These are phyloP conservation scores for Percopsis omiscomaycus DNA, from an alignment of 2,797 vertebrate species.

Conservation along the genomic window DNA sequence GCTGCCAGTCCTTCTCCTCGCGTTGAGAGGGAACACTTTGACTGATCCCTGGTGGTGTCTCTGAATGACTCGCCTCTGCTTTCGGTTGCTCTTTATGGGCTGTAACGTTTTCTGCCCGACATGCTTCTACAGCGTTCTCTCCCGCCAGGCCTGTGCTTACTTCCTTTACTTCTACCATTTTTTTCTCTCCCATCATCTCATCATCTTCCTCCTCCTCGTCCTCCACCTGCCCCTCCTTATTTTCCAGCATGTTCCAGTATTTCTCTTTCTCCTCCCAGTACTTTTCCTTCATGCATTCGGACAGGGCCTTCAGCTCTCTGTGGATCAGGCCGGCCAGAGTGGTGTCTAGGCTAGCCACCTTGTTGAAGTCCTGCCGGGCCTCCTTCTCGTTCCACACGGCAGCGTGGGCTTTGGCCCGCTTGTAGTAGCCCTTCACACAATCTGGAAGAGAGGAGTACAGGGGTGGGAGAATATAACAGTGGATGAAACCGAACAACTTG, in stretches of 20 bases:
- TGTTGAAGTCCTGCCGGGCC: constrained; percentile 88
- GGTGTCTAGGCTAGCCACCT: constrained; percentile 84
- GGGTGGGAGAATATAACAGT: neutral
- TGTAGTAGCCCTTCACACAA: constrained; percentile 95
- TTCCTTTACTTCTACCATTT: constrained; percentile 18
- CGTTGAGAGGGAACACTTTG: constrained; percentile 14
- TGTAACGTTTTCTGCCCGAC: neutral
- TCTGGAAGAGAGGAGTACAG: constrained; percentile 69
- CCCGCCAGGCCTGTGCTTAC: neutral
- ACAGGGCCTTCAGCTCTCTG: constrained; percentile 81
- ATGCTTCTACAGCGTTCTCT: constrained; percentile 15
- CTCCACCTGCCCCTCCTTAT: constrained; percentile 23
- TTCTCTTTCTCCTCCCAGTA: constrained; percentile 83
- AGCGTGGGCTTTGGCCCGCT: constrained; percentile 91
- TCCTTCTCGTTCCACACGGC: constrained; percentile 92
- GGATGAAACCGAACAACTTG: neutral
- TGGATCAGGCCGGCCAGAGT: constrained; percentile 79
- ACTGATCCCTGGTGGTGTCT: constrained; percentile 7
- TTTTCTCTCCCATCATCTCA: neutral
- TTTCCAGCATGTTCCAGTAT: constrained; percentile 81
- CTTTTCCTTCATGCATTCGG: constrained; percentile 81
- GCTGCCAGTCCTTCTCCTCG: constrained; percentile 76
- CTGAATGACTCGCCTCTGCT: constrained; percentile 19
- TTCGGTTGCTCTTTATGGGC: neutral
- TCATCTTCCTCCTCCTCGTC: constrained; percentile 20